phyloP scores from a whole-genome alignment of 2,888 invertebrate genomes.

The Cyclophora punctaria region DNA sequence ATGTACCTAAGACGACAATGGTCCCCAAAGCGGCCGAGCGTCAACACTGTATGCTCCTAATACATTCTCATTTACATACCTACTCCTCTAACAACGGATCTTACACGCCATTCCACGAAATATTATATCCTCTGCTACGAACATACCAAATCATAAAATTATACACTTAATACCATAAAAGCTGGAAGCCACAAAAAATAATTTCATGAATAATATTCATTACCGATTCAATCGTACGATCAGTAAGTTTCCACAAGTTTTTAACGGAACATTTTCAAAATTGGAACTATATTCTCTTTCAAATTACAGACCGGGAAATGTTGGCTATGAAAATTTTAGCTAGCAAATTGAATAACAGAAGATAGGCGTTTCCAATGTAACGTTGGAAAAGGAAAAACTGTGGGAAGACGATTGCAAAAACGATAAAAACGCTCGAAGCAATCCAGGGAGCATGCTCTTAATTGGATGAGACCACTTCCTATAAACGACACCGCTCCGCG shows the following conservation, averaged over 20 bases:
- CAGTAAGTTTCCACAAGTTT: too few relatives aligned
- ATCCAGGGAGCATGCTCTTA: slow-evolving; percentile 66
- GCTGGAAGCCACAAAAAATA: too few relatives aligned
- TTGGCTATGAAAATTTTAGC: slow-evolving; percentile 8
- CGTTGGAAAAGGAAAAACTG: slow-evolving; percentile 46
- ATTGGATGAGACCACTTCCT: slow-evolving; percentile 72
- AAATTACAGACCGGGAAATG: slow-evolving; percentile 1
- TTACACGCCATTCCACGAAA: slow-evolving; percentile 7
- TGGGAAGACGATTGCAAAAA: slow-evolving; percentile 63
- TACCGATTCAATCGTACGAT: background rate
- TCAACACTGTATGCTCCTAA: slow-evolving; percentile 29
- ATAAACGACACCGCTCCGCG: slow-evolving; percentile 53
- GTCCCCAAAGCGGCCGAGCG: slow-evolving; percentile 37
- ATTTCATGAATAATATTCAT: background rate
- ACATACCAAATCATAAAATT: slow-evolving; percentile 14
- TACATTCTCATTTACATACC: slow-evolving; percentile 59
- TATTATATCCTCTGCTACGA: slow-evolving; percentile 1
- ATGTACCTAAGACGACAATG: slow-evolving; percentile 39
- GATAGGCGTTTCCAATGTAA: slow-evolving; percentile 33
- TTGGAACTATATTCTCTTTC: slow-evolving; percentile 1
- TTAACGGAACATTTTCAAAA: background rate
- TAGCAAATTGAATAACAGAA: slow-evolving; percentile 30
- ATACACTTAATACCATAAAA: background rate
- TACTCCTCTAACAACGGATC: slow-evolving; percentile 28
- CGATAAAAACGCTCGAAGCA: slow-evolving; percentile 63